phyloP scores from a whole-genome alignment of 2,113 vertebrate species.

The Globicephala melas region DNA sequence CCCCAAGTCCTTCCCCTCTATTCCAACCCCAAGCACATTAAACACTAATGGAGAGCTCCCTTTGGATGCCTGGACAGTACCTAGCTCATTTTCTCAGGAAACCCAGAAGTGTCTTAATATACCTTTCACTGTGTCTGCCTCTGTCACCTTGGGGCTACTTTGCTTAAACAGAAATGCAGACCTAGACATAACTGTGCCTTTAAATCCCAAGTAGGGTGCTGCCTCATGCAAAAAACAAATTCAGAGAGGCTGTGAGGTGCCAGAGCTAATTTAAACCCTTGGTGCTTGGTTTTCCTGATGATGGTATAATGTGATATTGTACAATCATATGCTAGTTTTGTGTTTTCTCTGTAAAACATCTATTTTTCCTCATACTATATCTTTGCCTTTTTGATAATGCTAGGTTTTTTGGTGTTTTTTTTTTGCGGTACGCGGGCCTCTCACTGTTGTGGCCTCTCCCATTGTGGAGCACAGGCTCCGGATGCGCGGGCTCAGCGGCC shows the following conservation, averaged over 20 bases:
- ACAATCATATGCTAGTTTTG: neutral
- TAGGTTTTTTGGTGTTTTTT: neutral
- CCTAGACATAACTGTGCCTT: neutral
- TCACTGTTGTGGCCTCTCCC: too few relatives aligned
- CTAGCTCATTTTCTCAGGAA: conserved; percentile 24
- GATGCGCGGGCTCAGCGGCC: too few relatives aligned
- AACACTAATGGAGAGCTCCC: neutral
- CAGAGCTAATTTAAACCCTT: neutral
- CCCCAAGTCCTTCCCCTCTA: neutral
- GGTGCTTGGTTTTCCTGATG: conserved; percentile 18
- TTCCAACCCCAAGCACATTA: neutral
- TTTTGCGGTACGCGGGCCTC: too few relatives aligned
- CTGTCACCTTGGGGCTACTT: neutral
- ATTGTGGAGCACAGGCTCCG: too few relatives aligned
- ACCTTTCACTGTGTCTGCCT: neutral
- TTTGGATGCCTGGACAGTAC: neutral
- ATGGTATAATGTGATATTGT: neutral
- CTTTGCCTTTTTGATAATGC: conserved; percentile 1
- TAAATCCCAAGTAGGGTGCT: neutral
- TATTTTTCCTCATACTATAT: neutral
- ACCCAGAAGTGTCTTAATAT: neutral
- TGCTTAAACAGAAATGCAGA: conserved; percentile 5
- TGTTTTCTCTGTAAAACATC: conserved; percentile 31
- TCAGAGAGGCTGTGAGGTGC: neutral
- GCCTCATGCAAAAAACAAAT: neutral